phyloP scores from a whole-genome alignment of 2,888 invertebrate genomes.

The Leptarthrus brevirostris region DNA sequence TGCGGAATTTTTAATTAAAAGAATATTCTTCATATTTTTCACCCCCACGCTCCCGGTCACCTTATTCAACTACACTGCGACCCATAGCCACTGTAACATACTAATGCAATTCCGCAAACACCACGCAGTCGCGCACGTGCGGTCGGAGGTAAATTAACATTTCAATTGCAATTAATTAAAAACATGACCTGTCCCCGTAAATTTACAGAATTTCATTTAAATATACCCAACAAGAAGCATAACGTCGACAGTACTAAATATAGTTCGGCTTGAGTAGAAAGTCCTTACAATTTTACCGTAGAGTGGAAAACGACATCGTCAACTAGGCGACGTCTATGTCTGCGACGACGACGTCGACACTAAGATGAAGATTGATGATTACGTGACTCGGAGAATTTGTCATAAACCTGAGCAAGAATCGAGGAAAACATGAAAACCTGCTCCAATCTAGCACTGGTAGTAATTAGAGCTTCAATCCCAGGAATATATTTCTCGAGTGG shows the following conservation, averaged over 20 bases:
- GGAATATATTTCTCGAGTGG: conserved; percentile 3
- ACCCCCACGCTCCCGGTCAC: background rate
- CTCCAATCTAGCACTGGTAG: background rate
- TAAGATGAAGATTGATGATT: conserved; percentile 27
- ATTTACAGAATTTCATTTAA: conserved; percentile 11
- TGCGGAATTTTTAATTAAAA: conserved; percentile 50
- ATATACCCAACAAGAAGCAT: background rate
- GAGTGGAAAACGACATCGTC: background rate
- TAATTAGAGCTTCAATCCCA: background rate
- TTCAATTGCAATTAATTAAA: conserved; percentile 39
- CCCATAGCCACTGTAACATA: no score
- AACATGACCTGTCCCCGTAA: conserved; percentile 23
- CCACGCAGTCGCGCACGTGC: background rate
- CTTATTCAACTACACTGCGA: no score
- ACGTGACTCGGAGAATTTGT: conserved; percentile 28
- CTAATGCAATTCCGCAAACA: background rate
- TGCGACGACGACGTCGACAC: background rate
- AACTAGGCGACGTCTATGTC: background rate
- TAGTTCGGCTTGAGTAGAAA: background rate
- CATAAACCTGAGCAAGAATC: conserved; percentile 18
- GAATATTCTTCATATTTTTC: conserved; percentile 18
- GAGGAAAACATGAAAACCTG: conserved; percentile 1
- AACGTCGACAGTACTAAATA: background rate
- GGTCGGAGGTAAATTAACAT: conserved; percentile 19
- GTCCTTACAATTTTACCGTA: background rate